Base-by-base conservation (phyloP, 2,888 invertebrate species). In the Acheta domesticus region DNA sequence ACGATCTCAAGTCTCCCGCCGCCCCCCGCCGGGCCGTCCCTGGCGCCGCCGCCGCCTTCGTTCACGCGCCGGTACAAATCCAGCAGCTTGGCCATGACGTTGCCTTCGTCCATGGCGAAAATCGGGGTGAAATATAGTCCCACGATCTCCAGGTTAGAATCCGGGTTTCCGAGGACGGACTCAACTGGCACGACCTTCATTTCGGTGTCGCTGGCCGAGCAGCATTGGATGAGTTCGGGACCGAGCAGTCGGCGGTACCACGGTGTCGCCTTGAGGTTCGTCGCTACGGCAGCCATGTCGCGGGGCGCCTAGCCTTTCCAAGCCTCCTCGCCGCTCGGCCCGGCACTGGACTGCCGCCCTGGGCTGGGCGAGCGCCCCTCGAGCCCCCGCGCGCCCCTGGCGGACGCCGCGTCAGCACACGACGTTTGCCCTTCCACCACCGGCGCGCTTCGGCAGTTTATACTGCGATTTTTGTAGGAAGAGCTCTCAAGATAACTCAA, bases 1-100 rank as follows among this genome's bases (percentile, higher is more conserved):
- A 79, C 49, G 14, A 79, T 48, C 75, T 79, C 79, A 19, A 78
- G 73, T 11, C 50, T n/a, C 78, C 62, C 62, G 75, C 23, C 75
- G 75, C 36, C 75, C 21, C 23, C n/a, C 12, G 19, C 19, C 23
- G 23, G 14, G 75, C 23, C 75, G 1, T 21, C 75, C 36, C 36
- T 36, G 23, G 20, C 14, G 23, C 16, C 75, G 12, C 21, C 75
- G 20, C 19, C 75, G 75, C 75, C 84, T 80, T 87, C 89, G 83
- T 89, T n/a, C 21, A 75, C n/a, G 62, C 81, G 74, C 12, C 73
- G 23, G 81, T 81, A 92, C 62, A 93, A 87, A 81, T 91, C 90
- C 82, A 89, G 88, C 83, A 93, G 86, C 83, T 91, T 90, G 82
- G 90, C 89, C 20, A 91, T 90, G 82, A 92, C 91, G 84, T 93